Evolutionary conservation across 2,888 invertebrate genomes (phyloP), one percentile per base, ranked within the genome.

Genomic region (Hyppa rectilinea): DNA sequence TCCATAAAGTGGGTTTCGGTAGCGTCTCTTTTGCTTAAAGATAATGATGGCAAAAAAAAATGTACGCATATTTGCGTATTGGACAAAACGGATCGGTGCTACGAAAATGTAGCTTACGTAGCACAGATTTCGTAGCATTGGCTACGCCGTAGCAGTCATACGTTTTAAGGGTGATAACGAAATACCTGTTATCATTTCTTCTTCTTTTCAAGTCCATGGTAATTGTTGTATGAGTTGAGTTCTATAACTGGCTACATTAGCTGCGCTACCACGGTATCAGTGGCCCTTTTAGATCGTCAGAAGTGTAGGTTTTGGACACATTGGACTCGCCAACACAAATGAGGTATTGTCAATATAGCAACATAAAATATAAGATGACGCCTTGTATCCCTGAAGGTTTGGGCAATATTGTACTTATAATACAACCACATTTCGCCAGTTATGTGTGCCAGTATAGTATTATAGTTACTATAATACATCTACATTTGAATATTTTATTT

Each of bases 31-130:
- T 83, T 61, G 55, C 56, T 59, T 45, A 64, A 29, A 64, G 50
- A 70, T 67, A 71, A 76, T 59, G 72, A 78, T 66, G 50, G 23
- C 29, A 29, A 20, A 20, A 55, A 63, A 71, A 72, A 47, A 38
- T 36, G 10, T 64, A 53, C n/a, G 26, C 20, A 23, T 14, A 64
- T 29, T 36, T 47, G 47, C 34, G 23, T 26, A 71, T 55, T 64
- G 23, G 40, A 49, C 36, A 12, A 5, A 23, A 20, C 20, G 34
- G 29, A 52, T 52, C 12, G 17, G 43, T 36, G 29, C 31, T 73
- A 53, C 9, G 47, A 38, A 20, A 10, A 20, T 47, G 26, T 34
- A 9, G 20, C n/a, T 26, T 38, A 9, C 50, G 14, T 70, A 49
- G 40, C 38, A 2, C 20, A 26, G 6, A 56, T 12, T 38, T 55